Base-by-base conservation (phyloP, 2,888 invertebrate species). In the Syritta pipiens region DNA sequence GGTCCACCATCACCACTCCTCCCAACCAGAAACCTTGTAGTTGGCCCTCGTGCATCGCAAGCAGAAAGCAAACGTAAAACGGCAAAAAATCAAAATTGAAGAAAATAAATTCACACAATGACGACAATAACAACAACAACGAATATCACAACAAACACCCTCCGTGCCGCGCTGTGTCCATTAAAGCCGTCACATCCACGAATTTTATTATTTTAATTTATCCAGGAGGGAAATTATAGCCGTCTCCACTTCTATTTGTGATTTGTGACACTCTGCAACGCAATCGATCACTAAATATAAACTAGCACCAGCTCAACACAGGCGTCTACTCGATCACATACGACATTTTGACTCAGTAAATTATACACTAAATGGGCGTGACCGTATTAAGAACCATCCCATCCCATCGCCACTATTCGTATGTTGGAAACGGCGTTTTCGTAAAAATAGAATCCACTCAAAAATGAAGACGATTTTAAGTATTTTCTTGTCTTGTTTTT, bases 111-210 rank as follows among this genome's bases (percentile, higher is more conserved):
- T 72, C 30, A 59, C 53, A 26, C 17, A 37, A 26, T 53, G 60
- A 53, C 69, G 60, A 46, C 42, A 48, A 71, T 53, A 59, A 20
- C 30, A 40, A 30, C 55, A 48, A 65, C 44, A 60, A 71, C 53
- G 24, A 57, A 53, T 32, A 57, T 42, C 28, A 72, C 24, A 71
- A 68, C 37, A 75, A 53, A 40, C 55, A 62, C 14, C 32, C 28
- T 14, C 57, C 40, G 24, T 14, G 14, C 9, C 35, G 12, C 7
- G 30, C 28, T 55, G 65, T 60, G 81, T 81, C 81, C 84, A 85
- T 84, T 85, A 76, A 84, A 85, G 81, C 77, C 84, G 87, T 86
- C 86, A 86, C 86, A 85, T 86, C 84, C 86, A 83, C 83, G 83
- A 86, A 85, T 84, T 86, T 84, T 82, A 84, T 82, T 69, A 82